Conservation (phyloP, 2,888 invertebrate genomes). For the Cephalotes varians region DNA sequence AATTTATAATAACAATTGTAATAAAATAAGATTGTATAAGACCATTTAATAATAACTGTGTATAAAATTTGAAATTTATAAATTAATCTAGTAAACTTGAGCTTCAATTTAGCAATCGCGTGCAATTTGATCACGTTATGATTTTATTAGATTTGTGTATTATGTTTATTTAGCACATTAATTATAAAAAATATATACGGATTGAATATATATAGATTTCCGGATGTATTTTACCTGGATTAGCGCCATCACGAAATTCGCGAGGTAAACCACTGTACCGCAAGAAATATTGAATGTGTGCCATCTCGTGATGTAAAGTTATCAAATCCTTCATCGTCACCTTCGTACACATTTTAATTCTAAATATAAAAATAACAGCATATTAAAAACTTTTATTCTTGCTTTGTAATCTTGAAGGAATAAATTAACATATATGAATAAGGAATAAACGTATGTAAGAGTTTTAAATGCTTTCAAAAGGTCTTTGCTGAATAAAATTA, state of each 20-base stretch:
- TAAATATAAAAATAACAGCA: conserved; percentile 81
- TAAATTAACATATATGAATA: too few species aligned
- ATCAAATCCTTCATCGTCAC: conserved; percentile 94
- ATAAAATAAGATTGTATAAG: too few species aligned
- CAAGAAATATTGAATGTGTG: conserved; percentile 95
- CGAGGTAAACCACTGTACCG: conserved; percentile 94
- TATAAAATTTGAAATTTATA: background rate
- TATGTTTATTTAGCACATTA: background rate
- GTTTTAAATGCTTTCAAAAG: background rate
- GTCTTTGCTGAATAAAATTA: background rate
- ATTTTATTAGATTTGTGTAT: background rate
- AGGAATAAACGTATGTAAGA: too few species aligned
- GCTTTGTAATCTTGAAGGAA: background rate
- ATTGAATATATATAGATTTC: background rate
- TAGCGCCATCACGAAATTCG: conserved; percentile 96
- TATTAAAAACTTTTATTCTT: background rate
- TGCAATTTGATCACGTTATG: background rate
- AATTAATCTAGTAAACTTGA: background rate
- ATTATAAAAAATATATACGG: background rate
- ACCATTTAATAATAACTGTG: too few species aligned
- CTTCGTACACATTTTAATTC: conserved; percentile 95
- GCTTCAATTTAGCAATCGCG: background rate
- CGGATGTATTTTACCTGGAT: conserved; percentile 90
- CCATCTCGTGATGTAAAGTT: conserved; percentile 97
- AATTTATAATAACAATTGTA: background rate